Base-by-base conservation (phyloP, 2,113 vertebrate species). In the Corythoichthys intestinalis region DNA sequence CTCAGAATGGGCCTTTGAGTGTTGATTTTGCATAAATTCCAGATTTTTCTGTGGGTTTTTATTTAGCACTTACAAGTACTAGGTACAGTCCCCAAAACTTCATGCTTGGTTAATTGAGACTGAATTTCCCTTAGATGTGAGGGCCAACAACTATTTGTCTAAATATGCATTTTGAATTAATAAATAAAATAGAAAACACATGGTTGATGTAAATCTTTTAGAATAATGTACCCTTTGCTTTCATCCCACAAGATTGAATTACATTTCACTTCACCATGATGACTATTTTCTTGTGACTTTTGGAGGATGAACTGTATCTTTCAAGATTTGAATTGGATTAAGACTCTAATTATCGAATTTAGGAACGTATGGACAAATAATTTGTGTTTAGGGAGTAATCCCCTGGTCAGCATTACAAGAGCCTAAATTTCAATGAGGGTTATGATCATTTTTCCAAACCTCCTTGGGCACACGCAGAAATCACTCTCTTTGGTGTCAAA, bases 391-490 rank as follows among this genome's bases (percentile, higher is more conserved):
- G 11, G 12, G 12, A 58, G 11, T 58, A 37, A 28, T 58, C 34
- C 34, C 2, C 13, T 58, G 10, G 20, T 56, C 53, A 56, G 12
- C 35, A 12, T 58, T 56, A 9, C 14, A 37, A 58, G 34, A 4
- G 76, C 60, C 53, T 38, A 15, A 34, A 15, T 69, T 65, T 57
- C 46, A 76, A 10, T 78, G 81, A 60, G 69, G 48, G 58, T 64
- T 66, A 50, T 44, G 74, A 66, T 68, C 81, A 73, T n/a, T 48
- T 34, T 69, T 76, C 69, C 53, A 64, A 47, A 54, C 67, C 76
- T 82, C 83, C 84, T 78, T 73, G 60, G 80, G 74, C 83, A 82
- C 81, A 77, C 73, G 75, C 71, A 85, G 89, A 91, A 90, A 89
- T 89, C 86, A 84, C 81, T 85, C 86, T 80, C 82, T 83, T 44